phyloP scores from a whole-genome alignment of 2,888 invertebrate species.

The Rhagophthalmus giganteus region DNA sequence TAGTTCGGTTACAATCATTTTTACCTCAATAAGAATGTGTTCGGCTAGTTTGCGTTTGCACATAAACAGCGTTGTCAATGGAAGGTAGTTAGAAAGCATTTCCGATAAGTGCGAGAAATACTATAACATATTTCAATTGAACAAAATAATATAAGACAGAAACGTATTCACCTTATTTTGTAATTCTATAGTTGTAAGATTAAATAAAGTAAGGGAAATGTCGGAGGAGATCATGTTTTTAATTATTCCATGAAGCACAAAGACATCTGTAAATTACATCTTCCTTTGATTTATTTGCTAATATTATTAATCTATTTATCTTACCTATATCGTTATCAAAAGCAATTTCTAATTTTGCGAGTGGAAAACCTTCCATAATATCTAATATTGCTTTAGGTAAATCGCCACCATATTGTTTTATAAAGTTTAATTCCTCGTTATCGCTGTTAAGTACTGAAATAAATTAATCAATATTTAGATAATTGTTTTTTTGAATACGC shows the following conservation, averaged over 20 bases:
- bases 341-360: slow-evolving; percentile 44
- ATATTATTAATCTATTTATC: neutral
- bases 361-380: slow-evolving; percentile 48
- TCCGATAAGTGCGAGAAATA: slow-evolving; percentile 59
- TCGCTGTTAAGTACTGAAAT: too few relatives aligned
- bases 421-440: neutral
- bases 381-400: slow-evolving; percentile 48
- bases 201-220: slow-evolving; percentile 45
- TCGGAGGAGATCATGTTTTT: slow-evolving; percentile 39
- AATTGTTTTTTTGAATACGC: too few relatives aligned
- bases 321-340: slow-evolving; percentile 49
- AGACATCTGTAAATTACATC: slow-evolving; percentile 35
- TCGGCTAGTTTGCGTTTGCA: slow-evolving; percentile 61
- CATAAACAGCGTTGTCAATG: slow-evolving; percentile 60
- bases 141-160: slow-evolving; percentile 1
- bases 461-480: too few relatives aligned
- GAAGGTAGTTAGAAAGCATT: slow-evolving; percentile 58
- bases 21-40: slow-evolving; percentile 60
- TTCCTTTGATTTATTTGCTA: too few relatives aligned
- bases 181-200: slow-evolving; percentile 45
- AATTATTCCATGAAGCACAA: slow-evolving; percentile 42
- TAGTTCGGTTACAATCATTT: slow-evolving; percentile 8
- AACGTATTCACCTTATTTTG: slow-evolving; percentile 45
- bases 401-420: slow-evolving; percentile 47
- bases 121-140: slow-evolving; percentile 46